Conservation (phyloP, 2,888 invertebrate genomes). For the Blastobasis adustella region DNA sequence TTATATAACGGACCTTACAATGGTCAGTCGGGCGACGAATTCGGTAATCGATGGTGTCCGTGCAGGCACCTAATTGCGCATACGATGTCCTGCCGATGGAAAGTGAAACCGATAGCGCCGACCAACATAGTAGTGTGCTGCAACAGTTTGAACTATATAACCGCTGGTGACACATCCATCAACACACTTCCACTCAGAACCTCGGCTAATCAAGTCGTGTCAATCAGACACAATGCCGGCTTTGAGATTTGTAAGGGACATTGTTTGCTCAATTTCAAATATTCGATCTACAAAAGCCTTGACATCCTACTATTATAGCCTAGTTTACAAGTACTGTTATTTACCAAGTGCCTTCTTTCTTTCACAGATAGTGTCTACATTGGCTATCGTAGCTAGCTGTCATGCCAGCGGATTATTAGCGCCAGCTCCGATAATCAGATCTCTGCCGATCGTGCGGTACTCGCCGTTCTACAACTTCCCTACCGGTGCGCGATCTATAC, state of each 20-base stretch:
- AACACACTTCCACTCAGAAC: conserved; percentile 51
- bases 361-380: conserved; percentile 45
- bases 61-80: conserved; percentile 54
- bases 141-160: conserved; percentile 73
- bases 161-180: conserved; percentile 51
- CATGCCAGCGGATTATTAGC: conserved; percentile 54
- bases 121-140: conserved; percentile 59
- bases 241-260: conserved; percentile 55
- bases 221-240: conserved; percentile 44
- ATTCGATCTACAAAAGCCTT: neutral
- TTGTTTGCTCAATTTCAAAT: neutral
- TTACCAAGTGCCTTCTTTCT: neutral
- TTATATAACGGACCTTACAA: conserved; percentile 57
- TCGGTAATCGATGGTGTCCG: conserved; percentile 52
- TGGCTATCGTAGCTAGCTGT: conserved; percentile 55
- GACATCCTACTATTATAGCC: neutral
- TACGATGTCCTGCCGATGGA: conserved; percentile 64
- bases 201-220: conserved; percentile 55
- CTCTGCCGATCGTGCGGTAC: conserved; percentile 56
- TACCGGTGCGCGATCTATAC: conserved; percentile 52
- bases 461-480: conserved; percentile 68
- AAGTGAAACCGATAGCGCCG: conserved; percentile 57
- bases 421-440: conserved; percentile 40
- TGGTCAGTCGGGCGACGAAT: conserved; percentile 45
- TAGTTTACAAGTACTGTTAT: neutral